Evolutionary conservation across 2,888 invertebrate genomes (phyloP).

Genomic region (Scaptomyza tumidula): DNA sequence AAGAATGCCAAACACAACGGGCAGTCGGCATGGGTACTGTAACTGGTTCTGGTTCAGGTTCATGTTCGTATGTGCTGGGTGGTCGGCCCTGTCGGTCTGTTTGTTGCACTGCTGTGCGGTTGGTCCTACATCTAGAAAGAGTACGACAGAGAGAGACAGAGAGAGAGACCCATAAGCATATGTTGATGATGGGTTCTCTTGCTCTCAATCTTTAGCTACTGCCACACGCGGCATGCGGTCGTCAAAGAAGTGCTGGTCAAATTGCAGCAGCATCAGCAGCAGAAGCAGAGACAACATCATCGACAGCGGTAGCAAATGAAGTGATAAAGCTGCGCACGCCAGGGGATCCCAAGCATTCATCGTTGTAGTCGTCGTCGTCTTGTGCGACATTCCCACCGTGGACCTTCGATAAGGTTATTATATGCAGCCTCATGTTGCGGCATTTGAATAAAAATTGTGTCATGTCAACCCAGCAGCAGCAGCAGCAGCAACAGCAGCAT

Average conservation of each 20-base stretch:
- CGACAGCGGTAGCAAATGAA: slow-evolving; percentile 72
- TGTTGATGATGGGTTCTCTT: slow-evolving; percentile 63
- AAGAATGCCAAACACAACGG: slow-evolving; percentile 74
- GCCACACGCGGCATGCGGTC: slow-evolving; percentile 80
- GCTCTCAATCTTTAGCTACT: slow-evolving; percentile 59
- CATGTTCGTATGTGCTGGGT: slow-evolving; percentile 58
- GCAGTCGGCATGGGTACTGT: slow-evolving; percentile 50
- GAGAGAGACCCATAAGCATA: slow-evolving; percentile 44
- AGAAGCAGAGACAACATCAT: slow-evolving; percentile 45
- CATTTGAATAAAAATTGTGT: slow-evolving; percentile 81
- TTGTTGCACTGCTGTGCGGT: slow-evolving; percentile 66
- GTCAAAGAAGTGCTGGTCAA: slow-evolving; percentile 76
- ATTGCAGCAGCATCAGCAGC: slow-evolving; percentile 54
- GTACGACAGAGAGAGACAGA: not conserved
- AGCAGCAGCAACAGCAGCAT: slow-evolving; percentile 21
- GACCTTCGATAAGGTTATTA: slow-evolving; percentile 56
- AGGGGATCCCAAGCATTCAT: slow-evolving; percentile 55
- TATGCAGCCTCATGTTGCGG: slow-evolving; percentile 73
- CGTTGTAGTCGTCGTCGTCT: slow-evolving; percentile 36
- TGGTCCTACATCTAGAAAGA: slow-evolving; percentile 41
- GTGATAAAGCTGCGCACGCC: slow-evolving; percentile 79
- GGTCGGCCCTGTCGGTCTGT: slow-evolving; percentile 64
- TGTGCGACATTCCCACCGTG: slow-evolving; percentile 77
- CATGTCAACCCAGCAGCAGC: slow-evolving; percentile 60
- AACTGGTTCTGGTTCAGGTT: slow-evolving; percentile 19